These are phyloP conservation scores for Tachysurus vachellii DNA, from an alignment of 2,113 vertebrate genomes.

Conservation along the genomic window DNA sequence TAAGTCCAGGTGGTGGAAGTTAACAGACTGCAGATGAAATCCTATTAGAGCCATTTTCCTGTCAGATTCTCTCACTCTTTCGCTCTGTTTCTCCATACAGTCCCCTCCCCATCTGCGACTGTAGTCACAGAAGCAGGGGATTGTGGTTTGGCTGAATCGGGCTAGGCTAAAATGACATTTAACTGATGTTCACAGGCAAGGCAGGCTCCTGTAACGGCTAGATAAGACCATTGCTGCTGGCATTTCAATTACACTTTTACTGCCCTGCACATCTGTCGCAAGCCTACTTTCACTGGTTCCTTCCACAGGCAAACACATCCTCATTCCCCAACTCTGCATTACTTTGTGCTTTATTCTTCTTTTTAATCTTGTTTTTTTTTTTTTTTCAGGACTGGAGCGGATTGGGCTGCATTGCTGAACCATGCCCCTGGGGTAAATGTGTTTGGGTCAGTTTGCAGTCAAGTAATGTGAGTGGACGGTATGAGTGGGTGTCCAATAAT, in stretches of 20 bases:
- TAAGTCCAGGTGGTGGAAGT: constrained; percentile 75
- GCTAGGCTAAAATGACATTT: constrained; percentile 84
- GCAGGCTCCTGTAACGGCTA: constrained; percentile 79
- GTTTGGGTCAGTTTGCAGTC: constrained; percentile 46
- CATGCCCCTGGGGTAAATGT: constrained; percentile 66
- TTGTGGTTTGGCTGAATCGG: constrained; percentile 80
- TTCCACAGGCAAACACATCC: constrained; percentile 77
- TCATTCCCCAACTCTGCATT: constrained; percentile 67
- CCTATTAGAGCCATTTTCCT: constrained; percentile 70
- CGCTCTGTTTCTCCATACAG: constrained; percentile 39
- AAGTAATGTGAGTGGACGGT: constrained; percentile 24
- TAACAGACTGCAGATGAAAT: constrained; percentile 78
- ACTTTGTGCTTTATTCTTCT: constrained; percentile 65
- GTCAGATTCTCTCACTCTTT: constrained; percentile 55
- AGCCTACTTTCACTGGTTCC: constrained; percentile 78
- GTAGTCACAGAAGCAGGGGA: constrained; percentile 64
- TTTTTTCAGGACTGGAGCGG: constrained; percentile 44
- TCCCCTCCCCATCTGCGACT: constrained; percentile 58
- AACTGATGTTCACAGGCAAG: constrained; percentile 84
- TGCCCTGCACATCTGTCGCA: constrained; percentile 82
- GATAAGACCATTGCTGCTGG: constrained; percentile 85
- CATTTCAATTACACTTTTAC: constrained; percentile 85
- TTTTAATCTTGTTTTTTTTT: constrained; percentile 14
- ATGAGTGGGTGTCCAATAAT: constrained; percentile 1
- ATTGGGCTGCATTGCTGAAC: constrained; percentile 72